Conservation (phyloP, 2,888 invertebrate genomes). For the Endotricha flammealis region DNA sequence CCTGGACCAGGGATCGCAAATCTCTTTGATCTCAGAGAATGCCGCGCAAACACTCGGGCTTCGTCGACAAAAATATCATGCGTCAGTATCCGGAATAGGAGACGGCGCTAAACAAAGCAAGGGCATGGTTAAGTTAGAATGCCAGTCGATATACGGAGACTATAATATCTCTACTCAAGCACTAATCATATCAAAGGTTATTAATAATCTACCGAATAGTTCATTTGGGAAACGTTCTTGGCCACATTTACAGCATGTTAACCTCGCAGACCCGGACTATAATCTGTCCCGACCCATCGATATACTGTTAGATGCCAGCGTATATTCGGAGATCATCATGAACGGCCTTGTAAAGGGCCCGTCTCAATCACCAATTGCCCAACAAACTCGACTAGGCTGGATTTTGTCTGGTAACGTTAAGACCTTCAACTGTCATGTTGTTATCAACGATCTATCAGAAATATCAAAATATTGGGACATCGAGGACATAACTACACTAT, state of each 20-base stretch:
- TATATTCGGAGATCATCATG: constrained; percentile 17
- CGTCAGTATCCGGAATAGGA: constrained; percentile 6
- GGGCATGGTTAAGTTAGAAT: constrained; percentile 11
- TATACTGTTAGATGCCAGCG: constrained; percentile 15
- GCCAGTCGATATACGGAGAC: constrained; percentile 14
- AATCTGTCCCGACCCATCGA: constrained; percentile 17
- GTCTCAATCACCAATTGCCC: constrained; percentile 19
- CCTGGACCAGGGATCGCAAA: constrained; percentile 13
- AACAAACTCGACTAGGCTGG: constrained; percentile 22
- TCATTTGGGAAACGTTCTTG: constrained; percentile 14
- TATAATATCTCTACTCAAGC: constrained; percentile 15
- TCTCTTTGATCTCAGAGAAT: constrained; percentile 10
- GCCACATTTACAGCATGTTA: constrained; percentile 15
- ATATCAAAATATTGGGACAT: too few relatives aligned
- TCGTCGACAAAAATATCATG: neutral
- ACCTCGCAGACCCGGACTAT: constrained; percentile 20
- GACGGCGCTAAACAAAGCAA: constrained; percentile 6
- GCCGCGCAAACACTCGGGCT: constrained; percentile 12
- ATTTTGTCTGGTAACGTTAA: constrained; percentile 16
- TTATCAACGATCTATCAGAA: constrained; percentile 10
- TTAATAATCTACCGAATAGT: constrained; percentile 15
- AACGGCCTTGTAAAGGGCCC: constrained; percentile 16
- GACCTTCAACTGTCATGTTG: constrained; percentile 12
- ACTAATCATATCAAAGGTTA: constrained; percentile 11
- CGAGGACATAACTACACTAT: too few relatives aligned